Evolutionary conservation across 2,888 invertebrate species (phyloP), one percentile per base, ranked within the genome.

Genomic region (Lepetodrilus schrolli): DNA sequence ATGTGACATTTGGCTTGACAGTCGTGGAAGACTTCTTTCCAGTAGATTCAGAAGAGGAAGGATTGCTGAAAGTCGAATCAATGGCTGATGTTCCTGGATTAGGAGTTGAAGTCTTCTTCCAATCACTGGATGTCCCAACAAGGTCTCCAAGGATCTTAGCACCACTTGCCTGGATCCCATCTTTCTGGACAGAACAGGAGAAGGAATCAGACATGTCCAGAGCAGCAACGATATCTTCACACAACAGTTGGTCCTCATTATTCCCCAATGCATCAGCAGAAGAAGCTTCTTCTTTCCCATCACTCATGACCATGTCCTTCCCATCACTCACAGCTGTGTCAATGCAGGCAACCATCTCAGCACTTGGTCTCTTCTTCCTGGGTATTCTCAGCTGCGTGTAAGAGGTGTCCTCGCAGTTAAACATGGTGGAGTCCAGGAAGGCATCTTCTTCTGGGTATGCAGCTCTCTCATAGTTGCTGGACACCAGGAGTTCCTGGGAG

Each of bases 191-290:
- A 21, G 80, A 77, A 43, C 77, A 76, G 8, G 77, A 78, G 65
- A 86, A 86, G 21, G 83, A 80, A 50, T 84, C 82, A 47, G 80
- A 82, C 80, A 82, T 79, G 49, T 84, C 83, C 73, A 78, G 76
- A 21, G 92, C 92, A 4, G 94, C 92, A 2, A 95, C 95, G 79
- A 96, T 93, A 91, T 96, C 95, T 82, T 93, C 92, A 90, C 94
- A 92, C 21, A 79, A 38, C 26, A 76, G 30, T 4, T 23, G 10
- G 1, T 17, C 17, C 13, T 36, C 66, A 13, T 66, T 26, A 23
- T 20, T 17, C 17, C 43, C 43, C 13, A 2, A 17, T 17, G 4
- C 0, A 10, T 10, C 43, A 17, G 1, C n/a, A 17, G 1, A 1
- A 43, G 43, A 4, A 17, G n/a, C 43, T 43, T 4, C 17, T 4